Base-by-base conservation (phyloP, 2,888 invertebrate genomes). In the Autographa gamma region DNA sequence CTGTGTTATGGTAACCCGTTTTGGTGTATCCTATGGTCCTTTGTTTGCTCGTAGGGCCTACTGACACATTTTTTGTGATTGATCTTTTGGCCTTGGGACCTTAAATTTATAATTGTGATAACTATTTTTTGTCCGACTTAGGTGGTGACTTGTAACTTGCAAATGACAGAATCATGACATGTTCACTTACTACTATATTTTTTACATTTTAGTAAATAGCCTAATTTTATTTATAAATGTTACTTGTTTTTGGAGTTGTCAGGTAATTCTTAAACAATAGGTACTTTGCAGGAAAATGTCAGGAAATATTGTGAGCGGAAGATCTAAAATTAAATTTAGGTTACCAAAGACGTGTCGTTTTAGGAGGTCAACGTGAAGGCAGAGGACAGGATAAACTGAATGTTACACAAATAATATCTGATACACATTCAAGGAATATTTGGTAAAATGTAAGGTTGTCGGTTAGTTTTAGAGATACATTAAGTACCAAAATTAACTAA, bases 1-100 rank as follows among this genome's bases (percentile, higher is more conserved):
- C 25, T 56, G 64, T 66, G 63, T 77, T 66, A 41, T 19, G 48
- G 9, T 60, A 77, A 80, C 77, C 80, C 38, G 77, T 76, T 80
- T 66, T 61, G 63, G 76, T 38, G 38, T 16, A 38, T 41, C 14
- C 18, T 43, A 19, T 19, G 73, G 64, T 78, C 65, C 77, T 77
- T 77, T 77, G 76, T 77, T 58, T 62, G 63, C n/a, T 13, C 43
- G 31, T 59, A 25, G 31, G 16, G 16, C 25, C 59, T 32, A 31
- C 54, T 56, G 54, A 56, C 54, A 56, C 54, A 56, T 11, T 56
- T 25, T 56, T 19, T 7, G 48, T 48, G n/a, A n/a, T n/a, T 48
- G 16, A 48, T 48, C 25, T 19, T 11, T 19, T 56, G 54, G 18
- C 48, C n/a, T n/a, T n/a, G n/a, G n/a, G 48, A 8, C 48, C n/a